phyloP scores from a whole-genome alignment of 2,797 vertebrate genomes.

The Dromococcyx pavoninus region DNA sequence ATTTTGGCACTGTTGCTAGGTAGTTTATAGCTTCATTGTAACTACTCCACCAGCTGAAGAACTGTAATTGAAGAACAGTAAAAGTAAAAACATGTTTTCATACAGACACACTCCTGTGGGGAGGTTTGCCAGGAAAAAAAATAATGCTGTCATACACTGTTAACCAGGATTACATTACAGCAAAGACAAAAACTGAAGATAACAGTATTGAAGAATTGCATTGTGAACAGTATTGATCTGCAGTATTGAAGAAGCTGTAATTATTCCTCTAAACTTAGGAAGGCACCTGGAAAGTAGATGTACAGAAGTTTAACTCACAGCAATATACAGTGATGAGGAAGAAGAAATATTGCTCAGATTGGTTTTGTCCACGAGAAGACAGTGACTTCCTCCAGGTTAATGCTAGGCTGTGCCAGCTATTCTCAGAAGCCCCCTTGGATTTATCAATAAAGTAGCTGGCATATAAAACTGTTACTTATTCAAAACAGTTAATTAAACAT shows the following conservation, averaged over 20 bases:
- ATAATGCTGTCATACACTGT: background rate
- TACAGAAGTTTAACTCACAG: background rate
- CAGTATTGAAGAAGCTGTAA: background rate
- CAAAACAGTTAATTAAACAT: background rate
- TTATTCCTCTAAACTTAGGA: background rate
- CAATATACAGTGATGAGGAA: background rate
- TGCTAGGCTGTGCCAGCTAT: background rate
- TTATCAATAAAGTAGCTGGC: background rate
- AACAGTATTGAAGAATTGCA: too few species aligned
- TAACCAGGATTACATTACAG: background rate
- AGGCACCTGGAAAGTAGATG: background rate
- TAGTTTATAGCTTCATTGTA: constrained; percentile 97
- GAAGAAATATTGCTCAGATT: background rate
- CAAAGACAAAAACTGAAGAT: background rate
- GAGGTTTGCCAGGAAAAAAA: background rate
- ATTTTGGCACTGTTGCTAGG: constrained; percentile 92
- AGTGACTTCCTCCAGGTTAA: background rate
- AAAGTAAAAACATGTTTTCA: background rate
- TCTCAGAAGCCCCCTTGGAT: background rate
- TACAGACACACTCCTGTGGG: background rate
- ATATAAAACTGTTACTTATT: background rate
- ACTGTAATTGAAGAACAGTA: constrained; percentile 78
- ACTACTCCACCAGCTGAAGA: constrained; percentile 98
- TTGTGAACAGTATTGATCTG: too few species aligned
- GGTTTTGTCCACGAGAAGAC: background rate